A percentile compares a stretch with the other conserved stretches of the same genome.
Evolutionary conservation across 2,797 vertebrate species (phyloP).

Genomic region (Dicrostonyx torquatus): DNA sequence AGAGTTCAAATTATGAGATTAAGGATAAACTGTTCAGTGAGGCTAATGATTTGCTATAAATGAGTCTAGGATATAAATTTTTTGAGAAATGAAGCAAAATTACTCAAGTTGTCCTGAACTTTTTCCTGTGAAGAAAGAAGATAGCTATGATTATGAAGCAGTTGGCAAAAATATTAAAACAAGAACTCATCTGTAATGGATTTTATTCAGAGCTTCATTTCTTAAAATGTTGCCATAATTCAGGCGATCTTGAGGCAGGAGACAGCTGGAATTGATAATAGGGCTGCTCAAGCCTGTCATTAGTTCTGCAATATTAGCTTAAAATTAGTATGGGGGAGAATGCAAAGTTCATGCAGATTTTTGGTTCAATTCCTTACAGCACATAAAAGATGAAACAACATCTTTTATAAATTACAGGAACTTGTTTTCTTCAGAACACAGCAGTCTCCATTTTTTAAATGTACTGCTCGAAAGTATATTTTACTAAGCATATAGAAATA

Average conservation of each 20-base stretch:
- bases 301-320: conserved; percentile 71
- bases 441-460: not conserved
- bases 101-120: conserved; percentile 1
- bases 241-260: conserved; percentile 50
- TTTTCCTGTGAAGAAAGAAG: conserved; percentile 18
- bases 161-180: conserved; percentile 47
- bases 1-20: not conserved
- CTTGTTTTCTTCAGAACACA: conserved; percentile 35
- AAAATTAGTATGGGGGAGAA: conserved; percentile 72
- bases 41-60: not conserved
- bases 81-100: not conserved
- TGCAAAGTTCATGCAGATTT: conserved; percentile 68
- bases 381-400: conserved; percentile 56
- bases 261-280: conserved; percentile 76
- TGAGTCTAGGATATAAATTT: not conserved
- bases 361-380: conserved; percentile 63
- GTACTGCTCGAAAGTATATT: not conserved
- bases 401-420: conserved; percentile 40
- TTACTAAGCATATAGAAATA: not conserved
- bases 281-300: conserved; percentile 64
- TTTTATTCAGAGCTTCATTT: conserved; percentile 69
- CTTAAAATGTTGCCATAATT: conserved; percentile 66
- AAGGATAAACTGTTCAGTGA: not conserved
- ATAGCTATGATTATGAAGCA: conserved; percentile 7
- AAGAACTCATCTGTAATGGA: conserved; percentile 29